phyloP scores from a whole-genome alignment of 2,113 vertebrate genomes.

The Aegotheles bennettii region DNA sequence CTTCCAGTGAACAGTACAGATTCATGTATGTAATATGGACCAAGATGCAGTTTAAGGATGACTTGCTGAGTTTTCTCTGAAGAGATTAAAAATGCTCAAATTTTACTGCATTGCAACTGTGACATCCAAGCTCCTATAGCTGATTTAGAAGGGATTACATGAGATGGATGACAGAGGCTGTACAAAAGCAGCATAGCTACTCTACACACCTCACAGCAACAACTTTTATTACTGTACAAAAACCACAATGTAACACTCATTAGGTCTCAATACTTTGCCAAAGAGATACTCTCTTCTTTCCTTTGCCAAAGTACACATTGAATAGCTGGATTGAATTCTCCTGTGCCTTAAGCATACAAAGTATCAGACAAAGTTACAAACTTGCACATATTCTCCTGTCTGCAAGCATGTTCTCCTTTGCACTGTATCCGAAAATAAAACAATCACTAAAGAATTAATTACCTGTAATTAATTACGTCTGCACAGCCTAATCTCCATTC shows the following conservation, averaged over 20 bases:
- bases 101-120: not conserved
- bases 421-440: not conserved
- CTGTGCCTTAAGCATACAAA: rapidly evolving
- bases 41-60: not conserved
- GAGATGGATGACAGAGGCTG: rapidly evolving
- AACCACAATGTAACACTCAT: not conserved
- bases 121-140: not conserved
- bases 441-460: not conserved
- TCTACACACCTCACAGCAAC: not conserved
- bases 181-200: not conserved
- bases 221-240: not conserved
- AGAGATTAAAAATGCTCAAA: not conserved
- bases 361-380: not conserved
- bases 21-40: not conserved
- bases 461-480: slow-evolving; percentile 92
- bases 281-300: not conserved
- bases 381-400: not conserved
- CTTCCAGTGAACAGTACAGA: too few species aligned
- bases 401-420: not conserved
- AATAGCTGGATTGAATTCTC: not conserved
- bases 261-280: not conserved
- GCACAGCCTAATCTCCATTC: slow-evolving; percentile 95
- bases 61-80: not conserved
- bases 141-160: not conserved
- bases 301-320: not conserved